Evolutionary conservation across 1,140 invertebrate genomes (phyloP), one percentile per base, ranked within the genome.

Genomic region (Nixonia krombeini): DNA sequence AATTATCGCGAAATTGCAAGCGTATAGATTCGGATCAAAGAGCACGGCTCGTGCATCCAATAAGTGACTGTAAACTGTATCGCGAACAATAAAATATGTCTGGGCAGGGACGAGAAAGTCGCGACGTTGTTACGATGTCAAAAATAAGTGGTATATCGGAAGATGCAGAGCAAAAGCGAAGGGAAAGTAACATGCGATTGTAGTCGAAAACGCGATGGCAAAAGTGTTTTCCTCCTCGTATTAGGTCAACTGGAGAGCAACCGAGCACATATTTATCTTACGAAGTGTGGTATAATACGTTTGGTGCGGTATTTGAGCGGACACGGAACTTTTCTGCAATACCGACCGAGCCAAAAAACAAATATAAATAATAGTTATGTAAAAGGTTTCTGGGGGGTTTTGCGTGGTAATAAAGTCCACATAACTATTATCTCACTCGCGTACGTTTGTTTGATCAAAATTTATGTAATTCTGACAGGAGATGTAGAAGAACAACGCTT

Each of bases 61-160:
- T 45, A 33, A 47, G 7, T 41, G n/a, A 23, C 3, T 47, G 55
- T 53, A 50, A 40, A 26, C 56, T 67, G 21, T 23, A 49, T 68
- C 51, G 35, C 62, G 42, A 67, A 55, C 51, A 68, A 68, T 50
- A 57, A 53, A 49, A 49, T 59, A 68, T 52, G 15, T 52, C 61
- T 47, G 64, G 51, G 41, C 31, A 37, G 46, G 35, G 57, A 16
- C 57, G 52, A 68, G 65, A 62, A 68, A 68, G 57, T 62, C 38
- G 17, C n/a, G 49, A 51, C 38, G 29, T 38, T 46, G 56, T 51
- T 55, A 56, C 51, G 41, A 25, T 2, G 51, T 41, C 45, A 41
- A 57, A 67, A 67, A 61, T 68, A 50, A 68, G 57, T 61, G 65
- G 62, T 57, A 61, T 61, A 61, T 68, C 65, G 57, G 65, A 68